Conservation (phyloP, 2,113 vertebrate species). For the Hymenochirus boettgeri region DNA sequence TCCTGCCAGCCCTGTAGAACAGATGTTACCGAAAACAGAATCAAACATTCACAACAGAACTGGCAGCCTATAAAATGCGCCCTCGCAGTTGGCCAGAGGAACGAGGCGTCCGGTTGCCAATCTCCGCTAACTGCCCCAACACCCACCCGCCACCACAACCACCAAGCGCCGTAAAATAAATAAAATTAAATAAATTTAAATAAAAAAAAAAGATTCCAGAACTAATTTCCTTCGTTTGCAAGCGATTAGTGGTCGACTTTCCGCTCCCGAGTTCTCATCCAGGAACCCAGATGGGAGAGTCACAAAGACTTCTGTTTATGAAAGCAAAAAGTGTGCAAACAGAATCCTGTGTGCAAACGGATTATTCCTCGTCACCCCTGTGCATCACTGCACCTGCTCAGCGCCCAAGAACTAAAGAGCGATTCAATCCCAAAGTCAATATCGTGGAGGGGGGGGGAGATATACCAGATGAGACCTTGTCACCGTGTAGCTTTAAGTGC, state of each 20-base stretch:
- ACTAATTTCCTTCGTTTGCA: slow-evolving; percentile 9
- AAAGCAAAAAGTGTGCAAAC: slow-evolving; percentile 39
- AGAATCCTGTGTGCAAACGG: slow-evolving; percentile 20
- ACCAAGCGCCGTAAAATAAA: no score
- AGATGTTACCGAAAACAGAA: slow-evolving; percentile 33
- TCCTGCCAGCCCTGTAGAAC: slow-evolving; percentile 25
- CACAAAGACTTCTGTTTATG: slow-evolving; percentile 33
- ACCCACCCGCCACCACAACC: no score
- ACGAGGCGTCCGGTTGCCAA: not conserved
- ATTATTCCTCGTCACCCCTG: slow-evolving; percentile 26
- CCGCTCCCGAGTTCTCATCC: slow-evolving; percentile 10
- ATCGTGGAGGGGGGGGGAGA: slow-evolving; percentile 20
- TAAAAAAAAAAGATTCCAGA: slow-evolving; percentile 1
- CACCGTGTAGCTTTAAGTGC: not conserved
- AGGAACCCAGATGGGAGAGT: slow-evolving; percentile 26
- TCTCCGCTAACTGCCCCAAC: not conserved
- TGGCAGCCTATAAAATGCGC: slow-evolving; percentile 4
- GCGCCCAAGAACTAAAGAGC: not conserved
- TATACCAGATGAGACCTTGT: no score
- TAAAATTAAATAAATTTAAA: slow-evolving; percentile 6
- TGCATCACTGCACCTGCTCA: slow-evolving; percentile 10
- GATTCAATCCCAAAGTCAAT: slow-evolving; percentile 15
- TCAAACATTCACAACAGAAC: slow-evolving; percentile 10
- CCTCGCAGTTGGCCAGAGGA: not conserved
- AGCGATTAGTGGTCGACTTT: slow-evolving; percentile 1